Evolutionary conservation across 2,113 vertebrate species (phyloP), one percentile per base, ranked within the genome.

Genomic region (Hylia prasina): DNA sequence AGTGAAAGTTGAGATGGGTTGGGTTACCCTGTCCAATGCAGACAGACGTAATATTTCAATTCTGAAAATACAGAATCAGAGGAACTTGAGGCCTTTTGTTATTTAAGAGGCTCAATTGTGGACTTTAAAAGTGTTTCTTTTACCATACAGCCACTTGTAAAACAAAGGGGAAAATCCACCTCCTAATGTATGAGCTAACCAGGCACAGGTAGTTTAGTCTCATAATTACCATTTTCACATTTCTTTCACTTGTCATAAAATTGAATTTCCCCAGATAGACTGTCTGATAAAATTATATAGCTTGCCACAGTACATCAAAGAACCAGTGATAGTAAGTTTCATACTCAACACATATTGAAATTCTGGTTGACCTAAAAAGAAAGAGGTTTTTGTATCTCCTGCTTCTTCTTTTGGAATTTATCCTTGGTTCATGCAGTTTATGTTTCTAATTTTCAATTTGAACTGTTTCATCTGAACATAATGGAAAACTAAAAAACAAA

Each of bases 211-310:
- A 73, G 28, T 81, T 92, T 45, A 94, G 65, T 85, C 33, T 65
- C 31, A 17, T 77, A 82, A 96, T 91, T 75, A 35, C 25, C 31
- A 65, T 91, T 94, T 93, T 57, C 73, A 87, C 53, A 44, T 87
- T 91, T 93, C 30, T 90, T 91, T 70, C 70, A 65, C 30, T 81
- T 88, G 70, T 91, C 61, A 82, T 80, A 87, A 93, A 91, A 94
- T 15, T 73, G 63, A 69, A 72, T 89, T n/a, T 91, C 89, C 33
- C 45, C 82, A 91, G 89, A 61, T 50, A 81, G 57, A 79, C n/a
- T 82, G 42, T 45, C 76, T 92, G 89, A 94, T 89, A 79, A 96
- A 94, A 93, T 80, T 57, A 72, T 17, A 45, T 20, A 76, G 57
- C 45, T 48, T 82, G 40, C 37, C 79, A 39, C 9, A 40, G 66